These are phyloP conservation scores for Nyctereutes procyonoides DNA, from an alignment of 2,113 vertebrate species.

Conservation along the genomic window DNA sequence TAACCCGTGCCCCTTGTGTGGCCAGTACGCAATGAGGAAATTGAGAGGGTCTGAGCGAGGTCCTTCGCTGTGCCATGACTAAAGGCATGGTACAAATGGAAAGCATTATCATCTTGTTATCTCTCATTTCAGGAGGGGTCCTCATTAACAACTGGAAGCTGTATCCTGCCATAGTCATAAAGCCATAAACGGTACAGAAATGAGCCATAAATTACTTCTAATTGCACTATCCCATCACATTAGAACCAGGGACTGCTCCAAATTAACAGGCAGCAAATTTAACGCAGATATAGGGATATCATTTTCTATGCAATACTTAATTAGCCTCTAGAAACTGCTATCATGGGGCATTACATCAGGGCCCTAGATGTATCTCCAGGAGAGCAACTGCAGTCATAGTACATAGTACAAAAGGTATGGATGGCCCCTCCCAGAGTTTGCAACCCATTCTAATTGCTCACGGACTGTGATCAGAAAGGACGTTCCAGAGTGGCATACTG, in stretches of 20 bases:
- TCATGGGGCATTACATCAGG: conserved; percentile 26
- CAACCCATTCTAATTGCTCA: conserved; percentile 40
- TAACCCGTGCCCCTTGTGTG: not conserved
- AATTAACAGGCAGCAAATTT: conserved; percentile 67
- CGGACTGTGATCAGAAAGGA: conserved; percentile 4
- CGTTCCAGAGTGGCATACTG: not conserved
- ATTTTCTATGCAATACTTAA: conserved; percentile 61
- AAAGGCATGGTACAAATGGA: not conserved
- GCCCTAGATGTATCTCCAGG: not conserved
- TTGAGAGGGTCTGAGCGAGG: not conserved
- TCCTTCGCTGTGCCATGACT: not conserved
- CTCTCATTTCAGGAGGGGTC: conserved; percentile 24
- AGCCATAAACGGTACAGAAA: conserved; percentile 49
- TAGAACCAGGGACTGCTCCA: conserved; percentile 54
- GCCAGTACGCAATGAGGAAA: not conserved
- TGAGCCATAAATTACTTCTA: conserved; percentile 69
- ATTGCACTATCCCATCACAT: conserved; percentile 43
- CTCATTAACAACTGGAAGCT: conserved; percentile 61
- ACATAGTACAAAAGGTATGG: not conserved
- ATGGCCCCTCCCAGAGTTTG: not conserved
- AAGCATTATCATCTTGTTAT: conserved; percentile 9
- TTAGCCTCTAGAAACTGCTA: conserved; percentile 65
- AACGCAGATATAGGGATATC: conserved; percentile 57
- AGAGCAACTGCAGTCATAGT: not conserved
- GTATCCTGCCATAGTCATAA: conserved; percentile 10